Base-by-base conservation (phyloP, 2,888 invertebrate species). In the Bruchidius siliquastri region DNA sequence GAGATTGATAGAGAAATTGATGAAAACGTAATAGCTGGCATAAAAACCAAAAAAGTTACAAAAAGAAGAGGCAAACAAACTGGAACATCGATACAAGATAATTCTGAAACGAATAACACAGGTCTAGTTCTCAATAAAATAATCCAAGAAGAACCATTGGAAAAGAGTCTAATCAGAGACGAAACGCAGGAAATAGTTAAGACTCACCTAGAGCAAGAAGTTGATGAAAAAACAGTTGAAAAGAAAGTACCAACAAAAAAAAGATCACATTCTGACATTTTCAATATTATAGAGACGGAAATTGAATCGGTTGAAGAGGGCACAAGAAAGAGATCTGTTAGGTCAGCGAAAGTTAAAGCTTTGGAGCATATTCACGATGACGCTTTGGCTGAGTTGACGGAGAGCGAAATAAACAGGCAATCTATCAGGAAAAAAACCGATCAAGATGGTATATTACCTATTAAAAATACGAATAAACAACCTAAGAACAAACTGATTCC, bases 311-410 rank as follows among this genome's bases (percentile, higher is more conserved):
- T 1, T 49, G 49, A 49, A 49, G 49, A 49, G 18, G 18, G 49
- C 49, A 1, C 13, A 49, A 49, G 49, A 49, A 49, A 49, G 49
- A 49, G 49, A 18, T 4, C 49, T 13, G 49, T 49, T 8, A 21
- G 82, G 73, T 80, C 72, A 49, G 80, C 81, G 0, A 83, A 82
- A 79, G 75, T 78, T 3, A 82, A 82, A 78, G 82, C 82, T 18
- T 71, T 82, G 49, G 82, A 82, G 72, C 76, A 78, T 72, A 82
- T 83, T 8, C 79, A 81, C 26, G 82, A 81, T 74, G 80, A 81
- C 71, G 81, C 79, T 6, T 71, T 80, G 21, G 76, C 77, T 0
- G 80, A 82, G 26, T 74, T 80, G 70, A 77, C 79, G 21, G 79
- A 80, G 66, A 73, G 72, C 30, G 75, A 78, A 69, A 74, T 72